These are phyloP conservation scores for Xenopus tropicalis DNA, from an alignment of 2,113 vertebrate genomes.

Conservation along the genomic window UCB_Xtro_10.0 CM004451.2:73219501-73220000, in stretches of 20 bases:
- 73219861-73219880: conserved; percentile 78
- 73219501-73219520: too few relatives aligned
- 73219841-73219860: conserved; percentile 67
- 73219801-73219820: conserved; percentile 90
- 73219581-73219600: too few relatives aligned
- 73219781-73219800: conserved; percentile 96
- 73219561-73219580: too few relatives aligned
- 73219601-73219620: too few relatives aligned
- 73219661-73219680: conserved; percentile 67
- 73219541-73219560: too few relatives aligned
- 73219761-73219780: conserved; percentile 90
- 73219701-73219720: conserved; percentile 85
- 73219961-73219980: conserved; percentile 56
- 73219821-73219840: conserved; percentile 69
- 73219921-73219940: conserved; percentile 61
- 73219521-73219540: too few relatives aligned
- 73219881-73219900: conserved; percentile 68
- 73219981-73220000: conserved; percentile 53
- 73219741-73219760: conserved; percentile 92
- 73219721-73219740: conserved; percentile 85
- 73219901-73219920: conserved; percentile 71
- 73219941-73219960: conserved; percentile 63
- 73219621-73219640: too few relatives aligned
- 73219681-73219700: conserved; percentile 73
- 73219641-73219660: too few relatives aligned